phyloP scores from a whole-genome alignment of 2,797 vertebrate genomes.

The Vipera latastei region DNA sequence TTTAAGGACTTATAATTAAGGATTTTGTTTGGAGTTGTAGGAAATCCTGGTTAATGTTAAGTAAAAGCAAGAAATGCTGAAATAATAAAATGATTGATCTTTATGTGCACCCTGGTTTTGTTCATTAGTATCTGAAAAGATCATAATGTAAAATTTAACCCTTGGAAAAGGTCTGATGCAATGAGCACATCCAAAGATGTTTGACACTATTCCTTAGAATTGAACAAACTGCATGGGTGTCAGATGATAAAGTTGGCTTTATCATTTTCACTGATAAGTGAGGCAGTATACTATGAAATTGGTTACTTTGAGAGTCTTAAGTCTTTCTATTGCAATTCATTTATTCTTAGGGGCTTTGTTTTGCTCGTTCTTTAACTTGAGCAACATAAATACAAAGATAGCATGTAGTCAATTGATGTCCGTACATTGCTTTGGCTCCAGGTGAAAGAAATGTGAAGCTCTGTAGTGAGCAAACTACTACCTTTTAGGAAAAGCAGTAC shows the following conservation, averaged over 20 bases:
- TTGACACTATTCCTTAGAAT: background rate
- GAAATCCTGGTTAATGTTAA: background rate
- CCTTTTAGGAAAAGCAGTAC: background rate
- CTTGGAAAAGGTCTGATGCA: background rate
- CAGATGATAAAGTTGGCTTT: slow-evolving; percentile 19
- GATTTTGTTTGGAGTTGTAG: background rate
- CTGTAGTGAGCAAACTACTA: background rate
- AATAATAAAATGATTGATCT: background rate
- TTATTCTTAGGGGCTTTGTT: background rate
- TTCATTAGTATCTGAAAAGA: background rate
- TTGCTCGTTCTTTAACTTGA: background rate
- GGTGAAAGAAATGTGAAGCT: background rate
- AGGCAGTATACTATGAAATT: slow-evolving; percentile 13
- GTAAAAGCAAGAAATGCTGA: background rate
- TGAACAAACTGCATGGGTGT: background rate
- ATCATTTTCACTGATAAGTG: slow-evolving; percentile 30
- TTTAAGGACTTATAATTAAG: background rate
- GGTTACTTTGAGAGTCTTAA: background rate
- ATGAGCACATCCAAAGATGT: background rate
- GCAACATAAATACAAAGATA: background rate
- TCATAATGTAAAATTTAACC: background rate
- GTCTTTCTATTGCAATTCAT: slow-evolving; percentile 20
- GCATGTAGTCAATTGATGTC: no score
- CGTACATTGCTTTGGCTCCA: background rate
- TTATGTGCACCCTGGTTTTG: background rate